Percentiles rank a stretch among this genome's conserved stretches.
Evolutionary conservation across 2,888 invertebrate species (phyloP).

Genomic region (Melinopterus prodromus): DNA sequence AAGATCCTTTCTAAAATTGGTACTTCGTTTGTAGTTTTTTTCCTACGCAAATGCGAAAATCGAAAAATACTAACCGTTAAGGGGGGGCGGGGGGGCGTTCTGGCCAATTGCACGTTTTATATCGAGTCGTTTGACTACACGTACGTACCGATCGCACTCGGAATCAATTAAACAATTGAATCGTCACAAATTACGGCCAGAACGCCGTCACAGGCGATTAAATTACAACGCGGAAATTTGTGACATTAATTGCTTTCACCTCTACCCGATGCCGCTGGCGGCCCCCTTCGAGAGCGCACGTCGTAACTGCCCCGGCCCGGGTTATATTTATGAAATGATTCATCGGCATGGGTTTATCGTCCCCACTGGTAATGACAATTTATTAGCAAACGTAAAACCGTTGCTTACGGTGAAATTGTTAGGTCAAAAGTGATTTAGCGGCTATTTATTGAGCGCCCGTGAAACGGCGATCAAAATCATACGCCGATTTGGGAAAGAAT

Average conservation of each 20-base stretch:
- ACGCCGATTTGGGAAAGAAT: too few species aligned
- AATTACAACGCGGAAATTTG: neutral
- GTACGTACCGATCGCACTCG: neutral
- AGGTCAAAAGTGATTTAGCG: neutral
- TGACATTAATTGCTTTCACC: neutral
- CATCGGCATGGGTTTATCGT: neutral
- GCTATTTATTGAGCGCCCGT: too few species aligned
- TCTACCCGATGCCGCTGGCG: neutral
- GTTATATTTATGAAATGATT: constrained; percentile 4
- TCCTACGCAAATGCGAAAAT: neutral
- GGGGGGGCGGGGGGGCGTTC: neutral
- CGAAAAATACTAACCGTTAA: neutral
- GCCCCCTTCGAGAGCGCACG: neutral
- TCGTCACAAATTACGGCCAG: neutral
- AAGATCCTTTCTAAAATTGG: too few species aligned
- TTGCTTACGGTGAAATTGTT: neutral
- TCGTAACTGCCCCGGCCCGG: neutral
- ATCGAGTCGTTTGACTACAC: neutral
- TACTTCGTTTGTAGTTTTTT: too few species aligned
- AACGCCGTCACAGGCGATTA: neutral
- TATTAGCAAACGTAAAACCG: neutral
- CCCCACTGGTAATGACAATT: neutral
- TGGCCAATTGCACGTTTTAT: neutral
- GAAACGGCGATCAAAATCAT: too few species aligned
- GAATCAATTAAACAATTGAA: constrained; percentile 4